These are phyloP conservation scores for Callyntrura sp. DNA, from an alignment of 2,888 invertebrate genomes.

Conservation along the genomic window DNA sequence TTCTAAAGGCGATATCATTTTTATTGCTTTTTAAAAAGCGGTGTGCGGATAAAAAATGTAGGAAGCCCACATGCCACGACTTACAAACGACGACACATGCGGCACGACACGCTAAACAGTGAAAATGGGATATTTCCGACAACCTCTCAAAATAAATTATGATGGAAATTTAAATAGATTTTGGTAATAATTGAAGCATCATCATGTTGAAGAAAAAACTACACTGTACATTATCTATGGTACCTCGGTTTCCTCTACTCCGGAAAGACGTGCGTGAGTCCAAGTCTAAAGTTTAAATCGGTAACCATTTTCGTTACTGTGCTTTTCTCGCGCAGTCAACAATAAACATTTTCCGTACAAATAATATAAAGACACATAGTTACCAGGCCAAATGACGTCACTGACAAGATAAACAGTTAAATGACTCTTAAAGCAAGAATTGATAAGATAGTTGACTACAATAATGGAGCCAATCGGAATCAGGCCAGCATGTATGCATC, in stretches of 20 bases:
- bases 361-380: too few species aligned
- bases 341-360: too few species aligned
- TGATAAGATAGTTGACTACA: too few species aligned
- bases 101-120: constrained; percentile 6
- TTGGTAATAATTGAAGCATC: constrained; percentile 1
- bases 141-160: constrained; percentile 31
- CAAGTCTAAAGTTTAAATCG: background rate
- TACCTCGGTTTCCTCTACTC: background rate
- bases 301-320: background rate
- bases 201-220: too few species aligned
- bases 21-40: constrained; percentile 46
- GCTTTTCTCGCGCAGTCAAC: too few species aligned
- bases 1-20: constrained; percentile 21
- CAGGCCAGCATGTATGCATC: too few species aligned
- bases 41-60: background rate
- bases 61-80: background rate
- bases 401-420: too few species aligned
- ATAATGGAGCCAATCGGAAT: too few species aligned
- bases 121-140: constrained; percentile 57
- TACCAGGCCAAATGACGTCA: too few species aligned
- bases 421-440: too few species aligned
- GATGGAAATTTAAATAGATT: constrained; percentile 58
- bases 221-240: too few species aligned
- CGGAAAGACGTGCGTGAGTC: constrained; percentile 8
- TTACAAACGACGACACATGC: too few species aligned